These are phyloP conservation scores for Platalea minor DNA, from an alignment of 2,797 vertebrate genomes.

Conservation along the genomic window DNA sequence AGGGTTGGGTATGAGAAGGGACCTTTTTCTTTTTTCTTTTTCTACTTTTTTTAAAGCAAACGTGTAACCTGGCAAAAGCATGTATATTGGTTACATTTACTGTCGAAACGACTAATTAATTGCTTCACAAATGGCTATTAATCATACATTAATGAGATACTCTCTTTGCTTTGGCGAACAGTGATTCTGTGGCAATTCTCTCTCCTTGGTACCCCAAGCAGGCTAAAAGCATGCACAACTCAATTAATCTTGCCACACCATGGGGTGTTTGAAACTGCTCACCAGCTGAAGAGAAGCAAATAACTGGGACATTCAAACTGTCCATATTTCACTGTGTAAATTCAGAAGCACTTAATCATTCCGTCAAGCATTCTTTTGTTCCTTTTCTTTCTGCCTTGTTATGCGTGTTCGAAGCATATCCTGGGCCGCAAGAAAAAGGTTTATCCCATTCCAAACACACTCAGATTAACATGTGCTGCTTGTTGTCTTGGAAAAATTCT, in stretches of 20 bases:
- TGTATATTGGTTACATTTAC: slow-evolving; percentile 77
- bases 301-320: slow-evolving; percentile 75
- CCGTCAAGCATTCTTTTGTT: slow-evolving; percentile 51
- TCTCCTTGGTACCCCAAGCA: slow-evolving; percentile 74
- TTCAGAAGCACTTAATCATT: slow-evolving; percentile 78
- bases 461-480: not conserved
- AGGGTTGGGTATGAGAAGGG: not conserved
- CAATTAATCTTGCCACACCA: slow-evolving; percentile 81
- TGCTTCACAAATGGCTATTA: slow-evolving; percentile 80
- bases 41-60: slow-evolving; percentile 66
- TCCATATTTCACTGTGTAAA: slow-evolving; percentile 76
- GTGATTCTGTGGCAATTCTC: slow-evolving; percentile 60
- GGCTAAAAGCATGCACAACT: slow-evolving; percentile 76
- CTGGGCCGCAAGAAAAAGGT: not conserved
- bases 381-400: slow-evolving; percentile 46
- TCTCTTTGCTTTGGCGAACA: slow-evolving; percentile 80
- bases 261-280: slow-evolving; percentile 68
- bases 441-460: not conserved
- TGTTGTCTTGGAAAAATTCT: not conserved
- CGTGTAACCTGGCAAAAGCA: slow-evolving; percentile 72
- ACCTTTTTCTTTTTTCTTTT: not conserved
- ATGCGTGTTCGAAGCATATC: not conserved
- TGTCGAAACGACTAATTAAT: slow-evolving; percentile 90
- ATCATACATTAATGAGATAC: slow-evolving; percentile 88
- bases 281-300: slow-evolving; percentile 78